A percentile compares a stretch with the other conserved stretches of the same genome.
Evolutionary conservation across 1,140 invertebrate genomes (phyloP).

Genomic region (Ganaspis sp.): DNA sequence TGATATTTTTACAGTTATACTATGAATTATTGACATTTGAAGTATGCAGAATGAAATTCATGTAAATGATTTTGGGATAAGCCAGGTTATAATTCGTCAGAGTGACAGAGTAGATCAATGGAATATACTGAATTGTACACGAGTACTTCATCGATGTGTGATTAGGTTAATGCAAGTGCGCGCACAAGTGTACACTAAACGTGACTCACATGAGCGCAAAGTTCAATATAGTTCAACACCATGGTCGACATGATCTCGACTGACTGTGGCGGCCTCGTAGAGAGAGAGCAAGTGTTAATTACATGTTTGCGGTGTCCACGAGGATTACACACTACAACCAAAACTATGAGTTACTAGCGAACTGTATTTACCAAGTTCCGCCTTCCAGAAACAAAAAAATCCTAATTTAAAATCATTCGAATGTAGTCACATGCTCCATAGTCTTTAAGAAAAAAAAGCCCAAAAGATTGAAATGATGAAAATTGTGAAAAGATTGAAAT

Average conservation of each 20-base stretch:
- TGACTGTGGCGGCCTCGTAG: slow-evolving; percentile 56
- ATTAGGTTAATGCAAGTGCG: slow-evolving; percentile 32
- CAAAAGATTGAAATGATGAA: no score
- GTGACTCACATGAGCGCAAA: slow-evolving; percentile 16
- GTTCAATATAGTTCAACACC: slow-evolving; percentile 54
- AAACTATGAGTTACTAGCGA: slow-evolving; percentile 71
- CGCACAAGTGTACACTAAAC: slow-evolving; percentile 47
- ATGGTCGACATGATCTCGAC: slow-evolving; percentile 61
- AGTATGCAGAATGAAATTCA: no score
- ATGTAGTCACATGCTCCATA: no score
- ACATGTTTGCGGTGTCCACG: slow-evolving; percentile 76
- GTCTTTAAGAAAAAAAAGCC: no score
- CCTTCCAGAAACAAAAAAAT: neutral
- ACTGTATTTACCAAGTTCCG: neutral
- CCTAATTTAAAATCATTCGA: no score
- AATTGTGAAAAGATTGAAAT: no score
- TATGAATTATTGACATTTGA: no score
- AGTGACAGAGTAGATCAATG: neutral
- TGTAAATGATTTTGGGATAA: neutral
- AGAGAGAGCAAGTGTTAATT: slow-evolving; percentile 75
- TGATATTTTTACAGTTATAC: no score
- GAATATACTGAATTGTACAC: slow-evolving; percentile 19
- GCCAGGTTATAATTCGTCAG: neutral
- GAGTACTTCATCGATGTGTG: slow-evolving; percentile 14
- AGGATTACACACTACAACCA: slow-evolving; percentile 75